These are phyloP conservation scores for Perodicticus potto DNA, from an alignment of 2,797 vertebrate species.

Conservation along the genomic window DNA sequence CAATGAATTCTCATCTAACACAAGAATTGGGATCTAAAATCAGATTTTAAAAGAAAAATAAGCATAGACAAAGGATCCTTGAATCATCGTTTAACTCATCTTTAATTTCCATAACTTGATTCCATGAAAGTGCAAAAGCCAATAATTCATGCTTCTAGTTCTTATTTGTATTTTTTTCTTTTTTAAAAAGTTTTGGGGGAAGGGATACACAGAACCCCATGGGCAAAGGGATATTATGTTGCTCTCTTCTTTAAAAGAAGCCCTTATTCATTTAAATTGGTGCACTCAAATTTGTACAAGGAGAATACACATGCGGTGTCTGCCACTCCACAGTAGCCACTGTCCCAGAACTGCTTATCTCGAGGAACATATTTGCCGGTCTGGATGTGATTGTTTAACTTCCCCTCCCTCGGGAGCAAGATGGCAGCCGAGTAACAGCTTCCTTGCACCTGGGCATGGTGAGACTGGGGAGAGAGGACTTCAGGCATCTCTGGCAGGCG, in stretches of 20 bases:
- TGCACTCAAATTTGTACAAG: neutral
- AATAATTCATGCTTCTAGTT: neutral
- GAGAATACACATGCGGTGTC: neutral
- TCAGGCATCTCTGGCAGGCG: too few relatives aligned
- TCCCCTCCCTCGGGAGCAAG: neutral
- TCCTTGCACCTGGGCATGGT: too few relatives aligned
- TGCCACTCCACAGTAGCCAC: too few relatives aligned
- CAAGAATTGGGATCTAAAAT: neutral
- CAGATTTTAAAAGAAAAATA: neutral
- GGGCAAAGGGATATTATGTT: neutral
- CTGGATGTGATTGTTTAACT: neutral
- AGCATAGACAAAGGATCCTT: neutral
- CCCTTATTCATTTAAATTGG: neutral
- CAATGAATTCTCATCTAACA: neutral
- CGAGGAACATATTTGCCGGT: neutral
- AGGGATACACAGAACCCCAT: accelerated
- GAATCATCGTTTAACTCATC: slow-evolving; percentile 7
- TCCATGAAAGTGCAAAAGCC: neutral
- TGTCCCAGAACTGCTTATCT: accelerated
- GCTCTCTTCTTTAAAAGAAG: neutral
- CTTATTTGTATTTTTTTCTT: neutral
- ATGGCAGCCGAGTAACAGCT: too few relatives aligned
- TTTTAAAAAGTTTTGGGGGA: neutral
- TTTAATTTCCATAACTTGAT: neutral
- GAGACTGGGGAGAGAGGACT: too few relatives aligned